These are phyloP conservation scores for Machimus atricapillus DNA, from an alignment of 2,888 invertebrate genomes.

Conservation along the genomic window DNA sequence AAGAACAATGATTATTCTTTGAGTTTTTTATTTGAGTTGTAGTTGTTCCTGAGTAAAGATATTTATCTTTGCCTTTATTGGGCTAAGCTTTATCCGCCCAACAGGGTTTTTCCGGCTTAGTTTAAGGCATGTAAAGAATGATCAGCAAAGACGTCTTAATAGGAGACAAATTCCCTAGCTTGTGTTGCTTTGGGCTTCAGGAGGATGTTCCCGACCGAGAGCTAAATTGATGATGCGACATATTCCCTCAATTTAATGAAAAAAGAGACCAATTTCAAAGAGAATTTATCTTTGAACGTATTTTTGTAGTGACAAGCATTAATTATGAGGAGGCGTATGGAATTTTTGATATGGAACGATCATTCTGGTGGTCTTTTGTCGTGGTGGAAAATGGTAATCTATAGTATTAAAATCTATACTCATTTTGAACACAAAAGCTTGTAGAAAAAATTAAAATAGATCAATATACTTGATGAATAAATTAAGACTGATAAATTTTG, in stretches of 20 bases:
- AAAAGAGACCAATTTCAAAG: neutral
- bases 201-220: neutral
- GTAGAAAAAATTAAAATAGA: too few species aligned
- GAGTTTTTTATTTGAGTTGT: neutral
- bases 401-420: neutral
- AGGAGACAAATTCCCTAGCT: neutral
- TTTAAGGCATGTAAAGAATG: neutral
- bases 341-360: neutral
- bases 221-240: neutral
- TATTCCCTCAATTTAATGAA: neutral
- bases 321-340: neutral
- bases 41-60: neutral
- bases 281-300: neutral
- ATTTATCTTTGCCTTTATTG: neutral
- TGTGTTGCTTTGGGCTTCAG: neutral
- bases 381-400: neutral
- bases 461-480: too few species aligned
- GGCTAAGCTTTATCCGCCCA: neutral
- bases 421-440: too few species aligned
- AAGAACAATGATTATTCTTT: neutral
- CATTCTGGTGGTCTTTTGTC: neutral
- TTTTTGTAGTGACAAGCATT: neutral
- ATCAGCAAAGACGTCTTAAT: neutral
- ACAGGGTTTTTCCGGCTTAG: neutral
- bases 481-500: too few species aligned